Evolutionary conservation across 1,140 invertebrate genomes (phyloP).

Genomic region (Bombus turneri): DNA sequence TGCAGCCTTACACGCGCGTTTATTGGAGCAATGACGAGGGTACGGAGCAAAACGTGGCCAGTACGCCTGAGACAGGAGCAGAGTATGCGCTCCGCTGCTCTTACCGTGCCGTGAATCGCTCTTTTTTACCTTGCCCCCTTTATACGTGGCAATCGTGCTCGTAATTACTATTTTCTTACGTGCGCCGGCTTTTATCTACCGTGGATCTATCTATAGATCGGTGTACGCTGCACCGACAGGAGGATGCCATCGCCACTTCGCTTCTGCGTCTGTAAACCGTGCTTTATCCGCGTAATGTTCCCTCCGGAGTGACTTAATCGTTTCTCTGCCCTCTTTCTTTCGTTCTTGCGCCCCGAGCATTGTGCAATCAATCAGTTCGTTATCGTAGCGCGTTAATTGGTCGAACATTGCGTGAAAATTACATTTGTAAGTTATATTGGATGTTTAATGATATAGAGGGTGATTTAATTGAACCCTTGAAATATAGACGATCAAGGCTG

Average conservation of each 20-base stretch:
- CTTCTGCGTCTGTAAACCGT: background rate
- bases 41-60: slow-evolving; percentile 14
- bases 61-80: slow-evolving; percentile 18
- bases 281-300: background rate
- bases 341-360: background rate
- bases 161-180: slow-evolving; percentile 72
- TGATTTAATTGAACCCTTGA: too few species aligned
- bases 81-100: slow-evolving; percentile 44
- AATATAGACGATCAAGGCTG: too few species aligned
- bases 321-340: background rate
- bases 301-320: background rate
- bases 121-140: slow-evolving; percentile 16
- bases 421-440: background rate
- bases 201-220: slow-evolving; percentile 65
- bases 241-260: slow-evolving; percentile 33
- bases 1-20: background rate
- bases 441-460: too few species aligned
- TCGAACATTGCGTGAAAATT: background rate
- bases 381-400: background rate
- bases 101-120: slow-evolving; percentile 29
- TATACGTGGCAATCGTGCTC: slow-evolving; percentile 55
- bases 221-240: slow-evolving; percentile 35
- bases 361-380: background rate
- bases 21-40: slow-evolving; percentile 19
- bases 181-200: slow-evolving; percentile 56